Evolutionary conservation across 2,888 invertebrate genomes (phyloP), one percentile per base, ranked within the genome.

Genomic region (Epsilonema sp.): DNA sequence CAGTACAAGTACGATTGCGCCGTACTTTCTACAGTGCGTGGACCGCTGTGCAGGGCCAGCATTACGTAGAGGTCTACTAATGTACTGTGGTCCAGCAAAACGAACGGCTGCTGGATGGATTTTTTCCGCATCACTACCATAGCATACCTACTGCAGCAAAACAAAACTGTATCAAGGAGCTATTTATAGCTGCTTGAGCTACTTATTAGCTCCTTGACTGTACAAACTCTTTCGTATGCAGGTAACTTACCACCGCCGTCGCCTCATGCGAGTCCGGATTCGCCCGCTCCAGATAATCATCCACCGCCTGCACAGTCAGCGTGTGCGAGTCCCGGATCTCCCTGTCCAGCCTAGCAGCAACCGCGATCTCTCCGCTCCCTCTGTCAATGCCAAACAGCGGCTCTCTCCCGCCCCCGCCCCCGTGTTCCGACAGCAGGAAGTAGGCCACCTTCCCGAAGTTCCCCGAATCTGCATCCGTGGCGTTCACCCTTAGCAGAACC

Each of bases 371-470:
- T 0, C 87, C 87, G 56, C 42, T 43, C 2, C 3, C 13, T 4
- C 20, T 11, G 22, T 36, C 24, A 13, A 47, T 37, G 5, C 4
- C n/a, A 26, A 31, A 44, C 31, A 24, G 31, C 16, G 8, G 11
- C 26, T 44, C 42, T 23, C 16, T 11, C 39, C 16, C 16, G 5
- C 31, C 31, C 39, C 11, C n/a, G 11, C 21, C 39, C 8, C 16
- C 24, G 5, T 11, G 16, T 4, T 47, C 47, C 19, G 16, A n/a
- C 11, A 43, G 19, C 49, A 87, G 73, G 1, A 86, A 68, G 66
- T 82, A 87, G 0, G 85, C 86, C 25, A 87, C 76, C 70, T 79
- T 82, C 11, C 85, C 85, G 65, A 77, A 85, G 63, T 84, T 84
- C 0, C 81, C 84, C 0, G 79, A 77, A 64, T 87, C 86, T 0